Base-by-base conservation (phyloP, 2,888 invertebrate species). In the Pelosia muscerda region DNA sequence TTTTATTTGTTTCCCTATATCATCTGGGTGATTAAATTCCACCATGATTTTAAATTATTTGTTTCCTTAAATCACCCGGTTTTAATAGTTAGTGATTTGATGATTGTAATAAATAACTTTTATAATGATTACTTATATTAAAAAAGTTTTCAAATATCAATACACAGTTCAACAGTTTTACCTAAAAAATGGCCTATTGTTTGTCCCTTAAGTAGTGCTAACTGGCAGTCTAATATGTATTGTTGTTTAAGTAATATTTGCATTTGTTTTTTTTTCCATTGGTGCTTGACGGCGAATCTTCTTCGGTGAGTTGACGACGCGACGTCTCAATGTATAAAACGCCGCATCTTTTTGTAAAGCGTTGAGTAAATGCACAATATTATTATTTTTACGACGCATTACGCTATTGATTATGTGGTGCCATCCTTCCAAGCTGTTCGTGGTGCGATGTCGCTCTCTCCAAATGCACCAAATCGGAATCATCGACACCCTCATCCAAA, bases 391-490 rank as follows among this genome's bases (percentile, higher is more conserved):
- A 23, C 54, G 54, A 23, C 54, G 54, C 54, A 54, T 54, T 54
- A 54, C 54, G 23, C 56, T 56, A 13, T 56, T 56, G 19, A 56
- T 13, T 56, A 26, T 56, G 56, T 56, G 26, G 26, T 56, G 56
- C 56, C 56, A 56, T 26, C 56, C 56, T 54, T 54, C 54, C 23
- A 54, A 13, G 54, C 54, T 11, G 23, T 54, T 54, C 19, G 42
- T 42, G 23, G 54, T 54, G 54, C 23, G 42, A 42, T 42, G 42
- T 54, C 54, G 54, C 10, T 54, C 54, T 11, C 54, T 13, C 23
- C 22, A 54, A 22, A 54, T 54, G 4, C 54, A 54, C 54, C 54
- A 54, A 54, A 54, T 54, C 13, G 54, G 54, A 54, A 54, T 54
- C 54, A 54, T 23, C 11, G 54, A 22, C 23, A 10, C 22, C 13